phyloP scores from a whole-genome alignment of 2,888 invertebrate species.

The Halictus quadricinctus region DNA sequence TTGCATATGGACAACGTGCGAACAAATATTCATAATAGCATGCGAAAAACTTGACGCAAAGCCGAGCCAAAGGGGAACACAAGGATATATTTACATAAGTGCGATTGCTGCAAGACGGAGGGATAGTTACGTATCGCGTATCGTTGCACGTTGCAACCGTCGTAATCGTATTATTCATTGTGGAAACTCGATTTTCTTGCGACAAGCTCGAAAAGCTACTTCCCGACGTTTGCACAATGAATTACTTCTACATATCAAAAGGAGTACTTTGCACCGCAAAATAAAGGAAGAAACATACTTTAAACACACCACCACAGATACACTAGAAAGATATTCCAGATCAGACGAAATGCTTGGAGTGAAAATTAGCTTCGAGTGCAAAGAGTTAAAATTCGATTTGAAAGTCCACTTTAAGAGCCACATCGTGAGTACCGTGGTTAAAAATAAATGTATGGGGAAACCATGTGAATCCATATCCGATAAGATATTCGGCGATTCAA shows the following conservation, averaged over 20 bases:
- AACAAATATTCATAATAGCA: background rate
- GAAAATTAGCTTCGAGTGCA: background rate
- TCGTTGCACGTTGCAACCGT: slow-evolving; percentile 40
- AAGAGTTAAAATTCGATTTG: background rate
- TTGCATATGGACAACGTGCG: background rate
- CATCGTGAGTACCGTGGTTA: background rate
- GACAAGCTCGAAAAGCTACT: background rate
- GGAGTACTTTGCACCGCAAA: background rate
- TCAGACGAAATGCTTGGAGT: background rate
- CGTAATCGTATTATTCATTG: slow-evolving; percentile 48
- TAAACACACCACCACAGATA: background rate
- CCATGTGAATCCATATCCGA: background rate
- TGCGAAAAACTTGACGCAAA: slow-evolving; percentile 35
- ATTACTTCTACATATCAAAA: background rate
- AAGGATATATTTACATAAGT: slow-evolving; percentile 57
- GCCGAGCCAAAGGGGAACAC: slow-evolving; percentile 33
- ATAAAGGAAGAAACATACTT: background rate
- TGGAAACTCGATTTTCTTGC: slow-evolving; percentile 8
- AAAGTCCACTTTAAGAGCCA: background rate
- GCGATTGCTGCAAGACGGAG: slow-evolving; percentile 51
- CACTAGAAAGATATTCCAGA: too few relatives aligned
- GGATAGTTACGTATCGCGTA: slow-evolving; percentile 55
- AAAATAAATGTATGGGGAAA: background rate
- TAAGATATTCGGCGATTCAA: background rate
- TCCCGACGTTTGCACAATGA: background rate